phyloP scores from a whole-genome alignment of 2,113 vertebrate species.

The Podiceps cristatus region DNA sequence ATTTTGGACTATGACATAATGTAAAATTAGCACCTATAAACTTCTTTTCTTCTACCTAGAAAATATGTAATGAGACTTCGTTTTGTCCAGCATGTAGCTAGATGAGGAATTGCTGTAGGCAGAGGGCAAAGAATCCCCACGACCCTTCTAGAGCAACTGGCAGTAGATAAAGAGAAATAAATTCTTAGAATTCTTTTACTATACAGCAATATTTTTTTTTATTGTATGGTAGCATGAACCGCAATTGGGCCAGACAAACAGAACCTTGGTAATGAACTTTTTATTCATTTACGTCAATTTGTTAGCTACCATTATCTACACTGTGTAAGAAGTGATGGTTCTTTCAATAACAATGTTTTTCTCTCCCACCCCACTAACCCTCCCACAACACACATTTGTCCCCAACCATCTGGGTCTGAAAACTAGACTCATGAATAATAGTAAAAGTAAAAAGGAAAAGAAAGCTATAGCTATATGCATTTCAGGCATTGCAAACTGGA shows the following conservation, averaged over 20 bases:
- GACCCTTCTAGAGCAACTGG: fast-evolving
- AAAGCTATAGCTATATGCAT: not conserved
- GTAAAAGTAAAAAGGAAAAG: not conserved
- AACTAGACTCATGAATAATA: not conserved
- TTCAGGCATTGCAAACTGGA: not conserved
- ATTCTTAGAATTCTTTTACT: not conserved
- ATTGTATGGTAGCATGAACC: not conserved
- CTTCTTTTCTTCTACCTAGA: not conserved
- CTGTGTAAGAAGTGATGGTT: not conserved
- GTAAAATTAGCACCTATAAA: not conserved
- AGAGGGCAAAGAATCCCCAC: not conserved
- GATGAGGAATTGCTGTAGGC: not conserved
- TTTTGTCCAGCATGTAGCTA: not conserved
- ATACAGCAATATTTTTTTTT: not conserved
- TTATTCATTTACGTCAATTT: not conserved
- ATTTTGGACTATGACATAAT: not conserved
- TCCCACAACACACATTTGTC: not conserved
- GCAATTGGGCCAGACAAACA: not conserved
- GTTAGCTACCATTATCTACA: not conserved
- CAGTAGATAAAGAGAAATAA: not conserved
- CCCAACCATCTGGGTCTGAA: not conserved
- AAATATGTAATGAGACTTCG: not conserved
- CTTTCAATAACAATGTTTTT: not conserved
- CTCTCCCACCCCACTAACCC: not conserved
- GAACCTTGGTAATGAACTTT: not conserved